Percentiles rank a stretch among this genome's conserved stretches.
phyloP scores from a whole-genome alignment of 1,140 invertebrate genomes.

The Bactericera cockerelli region DNA sequence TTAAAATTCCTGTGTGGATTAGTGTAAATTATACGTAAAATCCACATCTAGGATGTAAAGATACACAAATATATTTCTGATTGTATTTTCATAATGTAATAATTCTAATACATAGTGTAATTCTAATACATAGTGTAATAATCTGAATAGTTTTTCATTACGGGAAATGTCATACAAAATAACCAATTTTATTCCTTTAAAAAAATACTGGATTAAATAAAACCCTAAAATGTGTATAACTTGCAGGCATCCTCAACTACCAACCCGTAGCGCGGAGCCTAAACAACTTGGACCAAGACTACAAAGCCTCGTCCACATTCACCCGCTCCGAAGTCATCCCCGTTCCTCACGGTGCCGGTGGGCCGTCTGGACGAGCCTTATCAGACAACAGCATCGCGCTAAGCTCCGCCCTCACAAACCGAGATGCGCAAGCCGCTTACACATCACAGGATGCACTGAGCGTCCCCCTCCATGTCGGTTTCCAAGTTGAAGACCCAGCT shows the following conservation, averaged over 20 bases:
- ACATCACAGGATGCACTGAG: neutral
- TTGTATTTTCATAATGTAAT: no score
- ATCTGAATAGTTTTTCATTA: no score
- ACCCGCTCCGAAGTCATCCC: neutral
- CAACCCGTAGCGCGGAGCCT: neutral
- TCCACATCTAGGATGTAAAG: no score
- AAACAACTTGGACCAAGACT: neutral
- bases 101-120: no score
- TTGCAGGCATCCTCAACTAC: slow-evolving; percentile 1
- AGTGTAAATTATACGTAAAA: no score
- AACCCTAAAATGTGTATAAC: no score
- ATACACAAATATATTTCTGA: no score
- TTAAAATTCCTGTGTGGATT: no score
- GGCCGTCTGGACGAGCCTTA: neutral
- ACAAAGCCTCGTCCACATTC: neutral
- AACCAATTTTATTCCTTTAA: no score
- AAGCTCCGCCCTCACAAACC: neutral
- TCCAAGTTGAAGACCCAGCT: neutral
- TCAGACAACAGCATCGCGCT: neutral
- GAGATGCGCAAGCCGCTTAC: neutral
- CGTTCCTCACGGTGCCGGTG: neutral
- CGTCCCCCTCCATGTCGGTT: neutral
- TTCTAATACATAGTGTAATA: no score
- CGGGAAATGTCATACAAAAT: no score
- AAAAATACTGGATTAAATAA: no score